These are phyloP conservation scores for Limenitis camilla DNA, from an alignment of 2,888 invertebrate species.

Conservation along the genomic window DNA sequence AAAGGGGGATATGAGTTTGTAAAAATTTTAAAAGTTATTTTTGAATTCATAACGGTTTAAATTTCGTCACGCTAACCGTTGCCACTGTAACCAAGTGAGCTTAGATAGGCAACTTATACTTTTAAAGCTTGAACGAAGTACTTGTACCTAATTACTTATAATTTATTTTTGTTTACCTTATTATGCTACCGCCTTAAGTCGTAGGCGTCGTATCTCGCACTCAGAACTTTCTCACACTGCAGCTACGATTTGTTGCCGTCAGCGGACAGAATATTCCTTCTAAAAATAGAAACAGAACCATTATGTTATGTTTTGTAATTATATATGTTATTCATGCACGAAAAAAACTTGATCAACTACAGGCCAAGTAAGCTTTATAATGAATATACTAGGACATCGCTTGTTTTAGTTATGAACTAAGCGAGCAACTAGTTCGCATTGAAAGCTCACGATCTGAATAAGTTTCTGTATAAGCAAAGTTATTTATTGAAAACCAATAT, in stretches of 20 bases:
- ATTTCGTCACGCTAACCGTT: too few relatives aligned
- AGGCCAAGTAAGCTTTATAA: too few relatives aligned
- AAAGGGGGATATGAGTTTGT: too few relatives aligned
- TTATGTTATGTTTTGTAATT: not conserved
- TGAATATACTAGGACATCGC: not conserved
- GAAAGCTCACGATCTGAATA: constrained; percentile 26
- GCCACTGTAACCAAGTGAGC: too few relatives aligned
- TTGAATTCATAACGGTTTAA: too few relatives aligned
- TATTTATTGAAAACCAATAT: constrained; percentile 2
- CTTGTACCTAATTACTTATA: not conserved
- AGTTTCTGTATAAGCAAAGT: constrained; percentile 9
- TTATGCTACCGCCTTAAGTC: constrained; percentile 21
- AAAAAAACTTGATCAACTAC: too few relatives aligned
- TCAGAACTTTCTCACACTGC: constrained; percentile 18
- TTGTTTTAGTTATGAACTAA: constrained; percentile 19
- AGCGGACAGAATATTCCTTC: constrained; percentile 10
- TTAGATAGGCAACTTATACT: too few relatives aligned
- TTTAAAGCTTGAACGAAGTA: not conserved
- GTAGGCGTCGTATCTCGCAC: constrained; percentile 19
- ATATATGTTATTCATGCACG: too few relatives aligned
- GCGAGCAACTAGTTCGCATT: constrained; percentile 26
- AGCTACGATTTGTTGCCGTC: constrained; percentile 18
- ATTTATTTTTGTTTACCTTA: constrained; percentile 2
- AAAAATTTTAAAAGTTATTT: too few relatives aligned
- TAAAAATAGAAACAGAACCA: constrained; percentile 9